Evolutionary conservation across 2,797 vertebrate species (phyloP).

Genomic region (Okamejei kenojei): DNA sequence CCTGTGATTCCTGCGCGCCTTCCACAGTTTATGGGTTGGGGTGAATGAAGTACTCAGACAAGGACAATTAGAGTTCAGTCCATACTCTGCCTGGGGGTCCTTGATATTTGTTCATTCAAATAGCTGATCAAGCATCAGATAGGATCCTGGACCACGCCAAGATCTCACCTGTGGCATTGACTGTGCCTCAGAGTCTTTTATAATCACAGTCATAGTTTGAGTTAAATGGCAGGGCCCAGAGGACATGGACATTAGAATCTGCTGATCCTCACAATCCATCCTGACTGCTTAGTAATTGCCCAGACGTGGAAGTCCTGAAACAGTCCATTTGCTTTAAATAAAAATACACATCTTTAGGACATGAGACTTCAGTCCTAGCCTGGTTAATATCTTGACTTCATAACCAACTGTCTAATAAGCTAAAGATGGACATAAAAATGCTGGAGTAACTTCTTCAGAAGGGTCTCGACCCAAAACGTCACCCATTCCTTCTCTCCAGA

Average conservation of each 20-base stretch:
- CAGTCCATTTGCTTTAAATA: neutral
- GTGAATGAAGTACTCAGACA: neutral
- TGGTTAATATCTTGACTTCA: neutral
- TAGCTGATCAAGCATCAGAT: neutral
- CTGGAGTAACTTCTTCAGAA: too few relatives aligned
- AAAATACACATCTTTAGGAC: neutral
- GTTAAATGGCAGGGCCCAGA: neutral
- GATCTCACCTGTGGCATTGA: neutral
- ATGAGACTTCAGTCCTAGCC: neutral
- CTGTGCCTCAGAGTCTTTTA: neutral
- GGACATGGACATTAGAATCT: neutral
- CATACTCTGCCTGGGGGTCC: neutral
- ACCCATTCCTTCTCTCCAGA: neutral
- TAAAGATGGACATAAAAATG: neutral
- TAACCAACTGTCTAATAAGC: neutral
- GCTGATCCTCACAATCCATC: neutral
- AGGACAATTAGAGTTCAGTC: neutral
- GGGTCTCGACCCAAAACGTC: too few relatives aligned
- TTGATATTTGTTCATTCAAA: neutral
- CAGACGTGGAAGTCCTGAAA: neutral
- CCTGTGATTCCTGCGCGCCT: neutral
- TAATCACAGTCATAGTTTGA: constrained; percentile 13
- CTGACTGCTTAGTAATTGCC: neutral
- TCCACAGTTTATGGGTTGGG: neutral
- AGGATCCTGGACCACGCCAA: constrained; percentile 6